These are phyloP conservation scores for Miniopterus natalensis DNA, from an alignment of 2,113 vertebrate genomes.

Conservation along the genomic window DNA sequence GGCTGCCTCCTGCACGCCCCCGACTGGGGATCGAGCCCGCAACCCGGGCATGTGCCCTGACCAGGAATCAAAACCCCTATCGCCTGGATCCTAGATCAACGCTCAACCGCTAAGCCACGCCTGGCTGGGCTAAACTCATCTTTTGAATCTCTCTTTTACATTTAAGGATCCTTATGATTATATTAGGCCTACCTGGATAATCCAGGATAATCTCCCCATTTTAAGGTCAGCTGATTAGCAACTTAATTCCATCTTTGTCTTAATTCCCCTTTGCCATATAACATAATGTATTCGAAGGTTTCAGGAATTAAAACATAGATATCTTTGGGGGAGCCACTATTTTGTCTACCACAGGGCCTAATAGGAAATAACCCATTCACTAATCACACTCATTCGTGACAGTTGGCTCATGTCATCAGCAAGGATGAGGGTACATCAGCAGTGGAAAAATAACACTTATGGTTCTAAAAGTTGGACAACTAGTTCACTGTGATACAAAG, in stretches of 20 bases:
- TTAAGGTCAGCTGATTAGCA: neutral
- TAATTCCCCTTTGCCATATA: neutral
- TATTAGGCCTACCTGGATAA: neutral
- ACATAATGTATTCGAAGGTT: neutral
- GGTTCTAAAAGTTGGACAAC: conserved; percentile 7
- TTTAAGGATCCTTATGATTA: neutral
- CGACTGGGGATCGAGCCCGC: no score
- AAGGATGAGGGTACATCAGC: neutral
- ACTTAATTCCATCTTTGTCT: neutral
- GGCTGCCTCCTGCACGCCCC: no score
- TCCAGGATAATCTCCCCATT: neutral
- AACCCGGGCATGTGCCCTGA: no score
- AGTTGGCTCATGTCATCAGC: conserved; percentile 30
- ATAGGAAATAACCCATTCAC: neutral
- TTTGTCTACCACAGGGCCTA: neutral
- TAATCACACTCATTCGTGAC: conserved; percentile 26
- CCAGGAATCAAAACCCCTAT: no score
- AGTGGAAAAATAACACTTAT: neutral
- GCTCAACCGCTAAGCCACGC: no score
- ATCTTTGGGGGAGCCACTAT: neutral
- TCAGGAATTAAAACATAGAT: neutral
- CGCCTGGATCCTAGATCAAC: no score
- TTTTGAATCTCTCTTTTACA: neutral
- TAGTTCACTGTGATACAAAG: neutral
- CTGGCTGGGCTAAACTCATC: neutral